phyloP scores from a whole-genome alignment of 2,113 vertebrate genomes.

The Tapirus terrestris region DNA sequence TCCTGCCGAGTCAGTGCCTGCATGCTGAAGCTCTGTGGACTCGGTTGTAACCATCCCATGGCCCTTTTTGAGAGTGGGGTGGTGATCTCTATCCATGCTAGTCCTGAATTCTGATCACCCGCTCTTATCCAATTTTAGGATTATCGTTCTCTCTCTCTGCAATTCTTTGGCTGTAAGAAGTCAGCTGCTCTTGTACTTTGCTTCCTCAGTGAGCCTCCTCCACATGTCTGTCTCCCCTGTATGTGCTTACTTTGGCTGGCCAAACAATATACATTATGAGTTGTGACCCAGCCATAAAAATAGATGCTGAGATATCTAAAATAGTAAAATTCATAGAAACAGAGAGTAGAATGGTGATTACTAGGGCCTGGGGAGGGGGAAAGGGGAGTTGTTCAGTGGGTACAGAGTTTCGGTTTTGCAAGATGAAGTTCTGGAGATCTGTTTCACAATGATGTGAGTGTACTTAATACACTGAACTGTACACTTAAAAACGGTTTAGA shows the following conservation, averaged over 20 bases:
- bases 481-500: not conserved
- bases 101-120: not conserved
- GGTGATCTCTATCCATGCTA: not conserved
- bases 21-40: no score
- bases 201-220: not conserved
- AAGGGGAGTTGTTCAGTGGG: not conserved
- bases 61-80: not conserved
- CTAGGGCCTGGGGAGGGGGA: no score
- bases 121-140: not conserved
- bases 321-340: not conserved
- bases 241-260: not conserved
- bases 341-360: not conserved
- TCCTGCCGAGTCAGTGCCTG: not conserved
- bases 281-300: not conserved
- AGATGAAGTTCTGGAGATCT: not conserved
- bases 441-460: not conserved
- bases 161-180: not conserved
- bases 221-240: no score
- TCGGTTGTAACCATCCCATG: not conserved
- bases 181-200: not conserved
- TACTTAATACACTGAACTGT: not conserved
- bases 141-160: fast-evolving
- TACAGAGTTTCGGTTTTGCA: not conserved
- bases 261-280: not conserved
- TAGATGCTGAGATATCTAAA: not conserved